These are phyloP conservation scores for Caligus rogercresseyi DNA, from an alignment of 1,140 invertebrate genomes.

Conservation along the genomic window DNA sequence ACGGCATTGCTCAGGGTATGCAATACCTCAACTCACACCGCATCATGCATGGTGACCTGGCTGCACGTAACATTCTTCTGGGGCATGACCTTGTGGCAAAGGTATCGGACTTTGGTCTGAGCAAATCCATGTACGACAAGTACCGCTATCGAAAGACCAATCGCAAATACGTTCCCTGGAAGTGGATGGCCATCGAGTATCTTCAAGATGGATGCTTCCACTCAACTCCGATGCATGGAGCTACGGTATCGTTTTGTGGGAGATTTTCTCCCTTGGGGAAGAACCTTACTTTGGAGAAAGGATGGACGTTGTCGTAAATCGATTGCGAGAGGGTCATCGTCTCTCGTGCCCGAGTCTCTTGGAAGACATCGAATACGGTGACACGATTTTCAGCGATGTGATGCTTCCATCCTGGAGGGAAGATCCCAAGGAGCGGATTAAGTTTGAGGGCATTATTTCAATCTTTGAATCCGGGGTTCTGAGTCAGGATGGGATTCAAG, in stretches of 20 bases:
- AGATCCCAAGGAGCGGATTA: background rate
- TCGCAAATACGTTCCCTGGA: constrained; percentile 21
- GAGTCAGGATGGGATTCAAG: background rate
- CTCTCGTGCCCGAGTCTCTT: constrained; percentile 2
- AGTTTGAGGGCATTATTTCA: background rate
- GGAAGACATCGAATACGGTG: background rate
- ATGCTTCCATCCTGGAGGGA: background rate
- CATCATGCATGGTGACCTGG: constrained; percentile 84
- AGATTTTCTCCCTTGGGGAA: constrained; percentile 83
- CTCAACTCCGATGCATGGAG: constrained; percentile 79
- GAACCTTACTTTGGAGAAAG: constrained; percentile 51
- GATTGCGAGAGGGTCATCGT: background rate
- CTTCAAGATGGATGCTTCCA: constrained; percentile 30
- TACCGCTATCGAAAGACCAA: constrained; percentile 80
- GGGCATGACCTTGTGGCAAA: constrained; percentile 73
- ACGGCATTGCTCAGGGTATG: constrained; percentile 20
- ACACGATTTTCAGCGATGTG: constrained; percentile 1
- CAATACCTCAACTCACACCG: constrained; percentile 27
- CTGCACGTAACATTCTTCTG: constrained; percentile 84
- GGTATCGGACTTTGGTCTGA: constrained; percentile 93
- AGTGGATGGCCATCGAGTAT: constrained; percentile 37
- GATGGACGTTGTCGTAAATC: background rate
- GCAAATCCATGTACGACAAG: constrained; percentile 71
- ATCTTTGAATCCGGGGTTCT: constrained; percentile 3
- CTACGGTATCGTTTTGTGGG: constrained; percentile 90